Conservation (phyloP, 2,888 invertebrate species). For the Thecophora atra region DNA sequence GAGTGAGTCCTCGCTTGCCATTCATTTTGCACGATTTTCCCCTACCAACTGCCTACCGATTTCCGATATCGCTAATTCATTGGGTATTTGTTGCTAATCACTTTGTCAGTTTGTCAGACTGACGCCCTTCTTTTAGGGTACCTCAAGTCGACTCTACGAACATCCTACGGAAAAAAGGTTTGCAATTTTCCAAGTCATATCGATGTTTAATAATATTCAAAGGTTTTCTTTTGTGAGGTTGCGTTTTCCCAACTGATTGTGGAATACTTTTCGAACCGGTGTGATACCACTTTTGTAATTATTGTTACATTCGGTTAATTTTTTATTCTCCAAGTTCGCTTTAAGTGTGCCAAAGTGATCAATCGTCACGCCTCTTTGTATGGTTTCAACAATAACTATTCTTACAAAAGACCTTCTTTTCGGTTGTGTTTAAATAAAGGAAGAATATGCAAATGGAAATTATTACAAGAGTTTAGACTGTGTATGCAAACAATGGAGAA, state of each 20-base stretch:
- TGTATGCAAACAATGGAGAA: too few species aligned
- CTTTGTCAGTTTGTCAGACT: slow-evolving; percentile 20
- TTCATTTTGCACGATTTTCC: slow-evolving; percentile 9
- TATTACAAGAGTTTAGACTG: too few species aligned
- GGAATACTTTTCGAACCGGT: background rate
- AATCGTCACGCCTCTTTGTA: too few species aligned
- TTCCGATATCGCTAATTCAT: slow-evolving; percentile 27
- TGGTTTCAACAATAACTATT: too few species aligned
- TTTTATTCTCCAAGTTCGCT: background rate
- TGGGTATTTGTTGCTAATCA: slow-evolving; percentile 30
- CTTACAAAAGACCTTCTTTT: too few species aligned
- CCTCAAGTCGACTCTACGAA: background rate
- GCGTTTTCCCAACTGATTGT: background rate
- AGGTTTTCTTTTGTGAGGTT: background rate
- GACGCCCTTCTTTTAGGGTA: background rate
- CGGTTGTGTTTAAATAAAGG: too few species aligned
- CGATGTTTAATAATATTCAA: background rate
- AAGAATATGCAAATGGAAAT: too few species aligned
- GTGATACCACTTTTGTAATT: background rate
- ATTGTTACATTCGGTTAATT: background rate
- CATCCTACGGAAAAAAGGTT: background rate
- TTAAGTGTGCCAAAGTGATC: background rate
- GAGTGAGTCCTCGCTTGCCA: background rate
- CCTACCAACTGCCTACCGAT: background rate
- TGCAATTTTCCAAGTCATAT: background rate